Conservation (phyloP, 2,113 vertebrate species). For the Stegostoma tigrinum region DNA sequence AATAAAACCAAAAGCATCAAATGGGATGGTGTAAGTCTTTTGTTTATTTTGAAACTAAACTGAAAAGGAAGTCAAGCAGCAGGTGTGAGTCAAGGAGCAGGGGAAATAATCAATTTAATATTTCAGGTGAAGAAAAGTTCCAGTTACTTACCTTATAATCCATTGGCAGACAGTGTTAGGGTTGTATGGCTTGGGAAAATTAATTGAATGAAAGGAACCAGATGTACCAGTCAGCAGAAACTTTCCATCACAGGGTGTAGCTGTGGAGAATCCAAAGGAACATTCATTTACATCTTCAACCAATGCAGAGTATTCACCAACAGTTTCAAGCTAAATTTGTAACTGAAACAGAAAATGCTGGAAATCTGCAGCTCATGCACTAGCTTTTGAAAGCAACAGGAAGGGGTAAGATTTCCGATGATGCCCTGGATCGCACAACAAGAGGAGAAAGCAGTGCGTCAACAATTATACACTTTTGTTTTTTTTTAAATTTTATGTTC, state of each 20-base stretch:
- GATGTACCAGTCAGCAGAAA: conserved; percentile 58
- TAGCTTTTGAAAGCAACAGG: not conserved
- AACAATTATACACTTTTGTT: not conserved
- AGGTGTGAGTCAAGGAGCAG: not conserved
- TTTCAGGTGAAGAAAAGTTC: not conserved
- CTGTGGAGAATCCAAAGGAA: conserved; percentile 48
- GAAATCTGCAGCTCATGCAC: not conserved
- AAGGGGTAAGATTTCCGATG: not conserved
- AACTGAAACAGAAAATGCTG: not conserved
- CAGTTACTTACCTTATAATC: conserved; percentile 58
- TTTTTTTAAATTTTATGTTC: not conserved
- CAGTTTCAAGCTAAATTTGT: not conserved
- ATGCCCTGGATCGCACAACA: not conserved
- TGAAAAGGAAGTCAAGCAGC: not conserved
- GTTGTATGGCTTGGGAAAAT: conserved; percentile 52
- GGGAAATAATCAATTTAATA: not conserved
- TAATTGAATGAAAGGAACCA: conserved; percentile 59
- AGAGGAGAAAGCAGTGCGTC: not conserved
- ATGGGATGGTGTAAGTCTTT: not conserved
- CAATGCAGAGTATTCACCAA: too few relatives aligned
- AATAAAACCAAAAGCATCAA: not conserved
- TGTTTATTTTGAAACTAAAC: not conserved
- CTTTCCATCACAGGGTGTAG: conserved; percentile 60
- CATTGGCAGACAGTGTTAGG: conserved; percentile 52
- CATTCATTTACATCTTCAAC: not conserved